These are phyloP conservation scores for Rhogogaster chlorosoma DNA, from an alignment of 2,888 invertebrate genomes.

Conservation along the genomic window DNA sequence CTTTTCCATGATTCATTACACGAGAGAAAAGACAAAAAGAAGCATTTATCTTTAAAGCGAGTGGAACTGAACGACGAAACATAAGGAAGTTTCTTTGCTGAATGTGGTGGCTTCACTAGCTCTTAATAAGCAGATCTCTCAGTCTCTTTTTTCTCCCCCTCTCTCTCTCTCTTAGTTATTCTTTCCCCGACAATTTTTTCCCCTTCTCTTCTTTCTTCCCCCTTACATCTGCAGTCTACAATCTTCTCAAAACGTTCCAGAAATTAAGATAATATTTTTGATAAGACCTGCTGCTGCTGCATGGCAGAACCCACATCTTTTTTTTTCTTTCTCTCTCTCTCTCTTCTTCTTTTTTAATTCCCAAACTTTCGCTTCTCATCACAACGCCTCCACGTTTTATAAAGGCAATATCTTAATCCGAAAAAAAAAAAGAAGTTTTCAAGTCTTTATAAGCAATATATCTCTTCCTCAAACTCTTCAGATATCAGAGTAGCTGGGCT, in stretches of 20 bases:
- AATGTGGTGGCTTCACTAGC: not conserved
- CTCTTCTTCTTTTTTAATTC: not conserved
- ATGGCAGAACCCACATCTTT: not conserved
- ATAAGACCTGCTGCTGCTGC: not conserved
- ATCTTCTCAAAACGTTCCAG: not conserved
- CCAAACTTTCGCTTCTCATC: not conserved
- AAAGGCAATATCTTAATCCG: not conserved
- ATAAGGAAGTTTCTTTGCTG: constrained; percentile 22
- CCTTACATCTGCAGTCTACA: not conserved
- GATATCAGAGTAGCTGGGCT: not conserved
- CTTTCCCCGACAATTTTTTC: not conserved
- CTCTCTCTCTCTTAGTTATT: constrained; percentile 1
- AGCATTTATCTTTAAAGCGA: constrained; percentile 46
- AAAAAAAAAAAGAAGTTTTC: not conserved
- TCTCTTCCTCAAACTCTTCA: not conserved
- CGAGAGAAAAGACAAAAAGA: constrained; percentile 9
- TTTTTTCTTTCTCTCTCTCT: not conserved
- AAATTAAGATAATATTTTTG: constrained; percentile 31
- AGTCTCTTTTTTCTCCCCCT: not conserved
- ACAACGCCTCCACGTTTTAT: not conserved
- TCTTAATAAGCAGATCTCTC: constrained; percentile 45
- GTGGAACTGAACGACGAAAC: constrained; percentile 30
- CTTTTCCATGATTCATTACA: constrained; percentile 26
- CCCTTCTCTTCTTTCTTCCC: not conserved
- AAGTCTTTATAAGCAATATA: not conserved